Base-by-base conservation (phyloP, 2,113 vertebrate genomes). In the Hippocampus guttulatus region DNA sequence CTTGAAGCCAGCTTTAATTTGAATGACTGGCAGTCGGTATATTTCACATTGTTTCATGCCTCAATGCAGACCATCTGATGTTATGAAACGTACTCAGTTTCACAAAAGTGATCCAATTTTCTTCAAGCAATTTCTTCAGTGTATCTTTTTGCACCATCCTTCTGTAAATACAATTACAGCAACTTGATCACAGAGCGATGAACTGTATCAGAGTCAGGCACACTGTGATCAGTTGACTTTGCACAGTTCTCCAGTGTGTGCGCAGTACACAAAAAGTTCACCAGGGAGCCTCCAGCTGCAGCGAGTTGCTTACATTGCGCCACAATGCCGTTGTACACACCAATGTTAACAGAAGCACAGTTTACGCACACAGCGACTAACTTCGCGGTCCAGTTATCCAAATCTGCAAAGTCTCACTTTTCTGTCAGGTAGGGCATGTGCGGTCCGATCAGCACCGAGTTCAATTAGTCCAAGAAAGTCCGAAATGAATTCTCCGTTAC, bases 51-150 rank as follows among this genome's bases (percentile, higher is more conserved):
- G 9, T 52, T 8, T 61, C 43, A 6, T 67, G 64, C 27, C 54
- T 38, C 54, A 62, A 25, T 38, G 54, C 54, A 49, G 70, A 58
- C 23, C 21, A 41, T 25, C 40, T 73, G n/a, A 66, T 30, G 20
- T 66, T 57, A 10, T 60, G 25, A 67, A 67, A 60, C 54, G 25
- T 61, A 2, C 55, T 41, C 12, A 67, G 27, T 61, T 73, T 73
- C 27, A 73, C 71, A 33, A 58, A 67, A 27, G 21, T 18, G 14
- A 54, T 62, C 10, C 21, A 21, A 54, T 43, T n/a, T 9, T 64
- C 33, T 43, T 52, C 15, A 51, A 16, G 18, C 4, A 20, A 18
- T 51, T 5, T 51, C 5, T 5, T 51, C 16, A 68, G 16, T 63
- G 14, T 14, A 15, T 40, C n/a, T 41, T 73, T 66, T 40, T 62